Percentiles rank a stretch among this genome's conserved stretches.
phyloP scores from a whole-genome alignment of 2,113 vertebrate species.

The cat (Felis catus) region DNA sequence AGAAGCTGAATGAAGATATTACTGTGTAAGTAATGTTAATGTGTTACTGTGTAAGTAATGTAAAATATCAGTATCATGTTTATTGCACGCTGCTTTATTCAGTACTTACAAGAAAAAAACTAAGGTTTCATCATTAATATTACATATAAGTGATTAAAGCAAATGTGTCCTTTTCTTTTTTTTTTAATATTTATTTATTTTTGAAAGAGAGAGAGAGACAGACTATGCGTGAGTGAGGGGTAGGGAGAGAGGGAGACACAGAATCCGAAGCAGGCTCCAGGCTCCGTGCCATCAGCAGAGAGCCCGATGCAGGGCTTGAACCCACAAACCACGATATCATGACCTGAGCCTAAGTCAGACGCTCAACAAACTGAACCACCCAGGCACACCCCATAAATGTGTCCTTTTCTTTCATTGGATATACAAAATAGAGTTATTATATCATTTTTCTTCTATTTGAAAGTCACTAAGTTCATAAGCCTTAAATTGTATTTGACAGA shows the following conservation, averaged over 20 bases:
- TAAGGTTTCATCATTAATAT: background rate
- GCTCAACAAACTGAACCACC: no score
- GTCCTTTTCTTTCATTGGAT: background rate
- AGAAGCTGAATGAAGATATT: constrained; percentile 75
- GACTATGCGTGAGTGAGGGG: no score
- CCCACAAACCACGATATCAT: no score
- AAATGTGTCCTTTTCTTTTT: background rate
- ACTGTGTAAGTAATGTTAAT: constrained; percentile 67
- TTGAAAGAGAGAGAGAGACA: no score
- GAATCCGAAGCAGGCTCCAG: no score
- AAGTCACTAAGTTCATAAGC: background rate
- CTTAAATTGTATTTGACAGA: constrained; percentile 25
- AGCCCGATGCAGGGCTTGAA: no score
- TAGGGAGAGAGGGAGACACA: no score
- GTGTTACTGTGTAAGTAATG: constrained; percentile 69
- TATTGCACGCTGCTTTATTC: background rate
- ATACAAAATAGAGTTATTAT: background rate
- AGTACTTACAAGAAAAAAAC: background rate
- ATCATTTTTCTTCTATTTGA: background rate
- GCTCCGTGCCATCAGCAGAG: no score
- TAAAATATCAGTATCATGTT: constrained; percentile 30
- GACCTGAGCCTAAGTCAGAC: no score
- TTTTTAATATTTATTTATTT: no score
- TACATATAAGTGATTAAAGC: background rate
- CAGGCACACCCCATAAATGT: background rate